Conservation (phyloP, 2,888 invertebrate genomes). For the Agrochola lota region DNA sequence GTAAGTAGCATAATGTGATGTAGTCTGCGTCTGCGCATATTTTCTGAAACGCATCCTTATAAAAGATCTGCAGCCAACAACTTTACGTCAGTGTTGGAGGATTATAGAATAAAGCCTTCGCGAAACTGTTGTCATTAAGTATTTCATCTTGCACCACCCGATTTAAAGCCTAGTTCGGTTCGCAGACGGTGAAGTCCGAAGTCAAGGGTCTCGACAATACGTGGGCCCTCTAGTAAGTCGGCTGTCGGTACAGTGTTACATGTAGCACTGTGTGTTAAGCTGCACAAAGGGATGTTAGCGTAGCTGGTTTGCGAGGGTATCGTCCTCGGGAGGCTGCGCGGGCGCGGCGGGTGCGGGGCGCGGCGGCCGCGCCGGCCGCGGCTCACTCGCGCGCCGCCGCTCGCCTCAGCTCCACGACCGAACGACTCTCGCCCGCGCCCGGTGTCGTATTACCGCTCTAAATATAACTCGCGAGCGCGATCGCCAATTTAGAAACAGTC, state of each 20-base stretch:
- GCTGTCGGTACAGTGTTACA: constrained; percentile 56
- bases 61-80: constrained; percentile 21
- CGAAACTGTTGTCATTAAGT: constrained; percentile 10
- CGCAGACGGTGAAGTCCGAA: constrained; percentile 7
- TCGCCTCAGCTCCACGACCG: constrained; percentile 83
- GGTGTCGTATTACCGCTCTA: constrained; percentile 90
- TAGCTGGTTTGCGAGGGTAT: constrained; percentile 79
- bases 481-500: constrained; percentile 90
- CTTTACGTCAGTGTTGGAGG: constrained; percentile 9
- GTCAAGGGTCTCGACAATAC: constrained; percentile 44
- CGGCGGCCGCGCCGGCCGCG: constrained; percentile 47
- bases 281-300: constrained; percentile 70
- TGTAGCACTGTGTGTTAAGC: constrained; percentile 59
- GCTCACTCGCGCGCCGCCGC: constrained; percentile 85
- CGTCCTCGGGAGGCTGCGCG: constrained; percentile 82
- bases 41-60: constrained; percentile 4
- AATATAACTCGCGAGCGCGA: constrained; percentile 89
- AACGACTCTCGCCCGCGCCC: constrained; percentile 86
- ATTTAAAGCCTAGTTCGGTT: constrained; percentile 27
- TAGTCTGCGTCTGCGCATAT: constrained; percentile 10
- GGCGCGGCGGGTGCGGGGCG: constrained; percentile 51
- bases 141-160: constrained; percentile 22
- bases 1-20: constrained; percentile 6
- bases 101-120: constrained; percentile 26
- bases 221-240: constrained; percentile 42